phyloP scores from a whole-genome alignment of 1,140 invertebrate genomes.

The Himalopsyche phryganea region DNA sequence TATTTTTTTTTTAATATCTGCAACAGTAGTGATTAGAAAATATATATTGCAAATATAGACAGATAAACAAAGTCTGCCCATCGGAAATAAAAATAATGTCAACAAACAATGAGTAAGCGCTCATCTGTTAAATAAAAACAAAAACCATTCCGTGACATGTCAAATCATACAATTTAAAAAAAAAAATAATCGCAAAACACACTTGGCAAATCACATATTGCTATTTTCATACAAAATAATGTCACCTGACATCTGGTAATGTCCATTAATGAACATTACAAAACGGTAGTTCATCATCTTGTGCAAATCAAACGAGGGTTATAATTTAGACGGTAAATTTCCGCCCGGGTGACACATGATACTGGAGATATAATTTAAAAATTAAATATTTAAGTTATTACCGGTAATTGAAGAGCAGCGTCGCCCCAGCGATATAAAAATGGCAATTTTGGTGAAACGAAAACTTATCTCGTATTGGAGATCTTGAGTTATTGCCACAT shows the following conservation, averaged over 20 bases:
- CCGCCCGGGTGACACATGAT: not conserved
- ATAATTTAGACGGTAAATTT: not conserved
- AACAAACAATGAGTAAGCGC: too few relatives aligned
- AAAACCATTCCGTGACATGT: too few relatives aligned
- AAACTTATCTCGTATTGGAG: not conserved
- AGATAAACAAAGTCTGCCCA: too few relatives aligned
- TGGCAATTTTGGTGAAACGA: too few relatives aligned
- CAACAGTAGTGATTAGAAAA: too few relatives aligned
- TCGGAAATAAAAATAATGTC: too few relatives aligned
- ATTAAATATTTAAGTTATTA: constrained; percentile 23
- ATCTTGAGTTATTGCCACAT: not conserved
- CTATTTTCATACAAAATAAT: constrained; percentile 3
- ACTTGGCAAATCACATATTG: too few relatives aligned
- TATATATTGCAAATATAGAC: too few relatives aligned
- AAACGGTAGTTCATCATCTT: constrained; percentile 16
- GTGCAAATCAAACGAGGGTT: constrained; percentile 2
- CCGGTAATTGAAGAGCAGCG: constrained; percentile 6
- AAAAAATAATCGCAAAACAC: too few relatives aligned
- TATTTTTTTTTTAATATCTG: too few relatives aligned
- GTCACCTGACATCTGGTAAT: constrained; percentile 11
- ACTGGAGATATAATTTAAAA: constrained; percentile 2
- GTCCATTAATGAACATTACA: constrained; percentile 10
- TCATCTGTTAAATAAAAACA: too few relatives aligned
- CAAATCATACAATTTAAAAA: too few relatives aligned
- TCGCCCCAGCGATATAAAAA: not conserved